Conservation (phyloP, 1,140 invertebrate species). For the Hormaphis cornu region DNA sequence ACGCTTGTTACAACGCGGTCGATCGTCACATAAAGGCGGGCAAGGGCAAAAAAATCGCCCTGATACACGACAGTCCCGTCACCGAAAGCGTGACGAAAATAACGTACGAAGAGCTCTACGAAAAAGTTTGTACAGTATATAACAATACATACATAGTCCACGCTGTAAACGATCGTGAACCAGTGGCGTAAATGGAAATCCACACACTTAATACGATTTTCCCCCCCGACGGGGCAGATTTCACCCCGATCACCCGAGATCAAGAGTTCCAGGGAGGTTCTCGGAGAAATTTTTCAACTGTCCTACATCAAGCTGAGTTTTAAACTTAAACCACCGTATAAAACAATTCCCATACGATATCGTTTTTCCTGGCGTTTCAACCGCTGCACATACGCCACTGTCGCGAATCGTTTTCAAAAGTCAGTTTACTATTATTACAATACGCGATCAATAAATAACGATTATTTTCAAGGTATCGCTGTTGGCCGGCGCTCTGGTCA, state of each 20-base stretch:
- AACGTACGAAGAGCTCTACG: slow-evolving; percentile 69
- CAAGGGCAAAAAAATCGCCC: slow-evolving; percentile 62
- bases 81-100: slow-evolving; percentile 63
- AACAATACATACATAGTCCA: neutral
- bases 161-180: no score
- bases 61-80: slow-evolving; percentile 84
- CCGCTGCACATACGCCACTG: no score
- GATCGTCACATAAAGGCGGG: slow-evolving; percentile 79
- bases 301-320: no score
- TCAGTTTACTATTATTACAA: no score
- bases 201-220: no score
- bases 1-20: slow-evolving; percentile 85
- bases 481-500: slow-evolving; percentile 64
- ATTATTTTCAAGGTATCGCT: slow-evolving; percentile 51
- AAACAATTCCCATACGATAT: neutral
- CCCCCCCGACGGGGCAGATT: no score
- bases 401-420: no score
- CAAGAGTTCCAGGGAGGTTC: no score
- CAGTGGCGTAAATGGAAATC: no score
- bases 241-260: no score
- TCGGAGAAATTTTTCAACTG: no score
- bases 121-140: slow-evolving; percentile 55
- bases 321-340: slow-evolving; percentile 27
- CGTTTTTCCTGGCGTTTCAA: no score
- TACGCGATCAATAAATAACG: neutral